These are phyloP conservation scores for Calyptommatus sinebrachiatus DNA, from an alignment of 2,113 vertebrate species.

Conservation along the genomic window DNA sequence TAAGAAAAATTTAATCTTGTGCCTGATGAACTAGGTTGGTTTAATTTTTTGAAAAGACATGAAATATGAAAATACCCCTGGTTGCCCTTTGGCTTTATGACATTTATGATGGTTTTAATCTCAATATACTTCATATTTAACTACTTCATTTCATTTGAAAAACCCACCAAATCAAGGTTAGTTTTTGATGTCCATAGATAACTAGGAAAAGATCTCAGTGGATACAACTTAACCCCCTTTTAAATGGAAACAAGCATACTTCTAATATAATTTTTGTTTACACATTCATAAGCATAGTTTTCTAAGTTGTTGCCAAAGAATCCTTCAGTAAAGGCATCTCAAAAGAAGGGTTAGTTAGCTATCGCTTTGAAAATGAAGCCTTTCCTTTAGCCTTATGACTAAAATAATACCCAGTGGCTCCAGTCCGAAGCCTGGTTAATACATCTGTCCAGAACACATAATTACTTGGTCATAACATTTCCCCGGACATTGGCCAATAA, in stretches of 20 bases:
- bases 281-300: conserved; percentile 74
- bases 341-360: conserved; percentile 74
- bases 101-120: background rate
- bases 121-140: background rate
- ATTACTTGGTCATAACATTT: conserved; percentile 90
- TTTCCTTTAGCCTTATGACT: conserved; percentile 81
- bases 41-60: background rate
- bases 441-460: conserved; percentile 89
- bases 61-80: background rate
- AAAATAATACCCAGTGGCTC: conserved; percentile 93
- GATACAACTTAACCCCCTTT: conserved; percentile 43
- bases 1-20: background rate
- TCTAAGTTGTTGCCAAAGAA: conserved; percentile 78
- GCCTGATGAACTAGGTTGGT: background rate
- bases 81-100: background rate
- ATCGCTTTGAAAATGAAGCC: conserved; percentile 78
- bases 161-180: conserved; percentile 44
- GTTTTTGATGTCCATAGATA: conserved; percentile 67
- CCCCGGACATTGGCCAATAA: conserved; percentile 83
- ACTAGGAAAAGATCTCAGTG: conserved; percentile 67
- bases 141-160: background rate
- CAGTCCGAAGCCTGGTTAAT: conserved; percentile 90
- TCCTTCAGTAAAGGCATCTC: conserved; percentile 73
- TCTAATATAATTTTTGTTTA: conserved; percentile 83
- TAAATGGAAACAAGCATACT: conserved; percentile 71